Base-by-base conservation (phyloP, 2,888 invertebrate species). In the Helleia helle region DNA sequence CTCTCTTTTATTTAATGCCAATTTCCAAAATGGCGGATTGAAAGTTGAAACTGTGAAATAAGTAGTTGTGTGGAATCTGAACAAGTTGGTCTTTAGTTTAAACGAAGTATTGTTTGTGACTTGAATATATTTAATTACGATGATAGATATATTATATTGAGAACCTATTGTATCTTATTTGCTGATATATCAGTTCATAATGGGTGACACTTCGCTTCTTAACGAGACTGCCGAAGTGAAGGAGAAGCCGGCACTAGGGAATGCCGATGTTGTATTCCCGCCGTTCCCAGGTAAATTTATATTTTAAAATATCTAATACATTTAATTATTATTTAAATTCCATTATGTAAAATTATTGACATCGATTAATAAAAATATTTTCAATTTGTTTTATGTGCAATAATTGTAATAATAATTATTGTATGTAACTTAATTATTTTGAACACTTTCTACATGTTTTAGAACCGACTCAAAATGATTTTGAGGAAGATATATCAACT, bases 401-500 rank as follows among this genome's bases (percentile, higher is more conserved):
- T n/a, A n/a, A n/a, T n/a, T n/a, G n/a, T n/a, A n/a, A n/a, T n/a
- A n/a, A 3, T 15, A 17, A 9, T 31, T 30, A n/a, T n/a, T n/a
- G n/a, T n/a, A n/a, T n/a, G n/a, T 17, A n/a, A 31, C 11, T 9
- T 14, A 6, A 8, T 7, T 30, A 31, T n/a, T 8, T 11, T 4
- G 1, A 9, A 15, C 4, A 2, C 8, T 14, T 4, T n/a, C 4
- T 1, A 9, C 26, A 27, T 36, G 39, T 40, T 71, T 70, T 44
- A 84, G 85, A 73, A 37, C 79, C 84, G 26, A 65, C 55, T 22
- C 76, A 77, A 54, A 54, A 58, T 25, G 85, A 87, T 52, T 88
- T 88, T 54, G 87, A 88, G 47, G 80, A 86, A 9, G 81, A 84
- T 54, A 70, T 88, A 47, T 49, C 71, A 3, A 79, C 86, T 47